Base-by-base conservation (phyloP, 2,113 vertebrate genomes). In the Rhinogobius similis region DNA sequence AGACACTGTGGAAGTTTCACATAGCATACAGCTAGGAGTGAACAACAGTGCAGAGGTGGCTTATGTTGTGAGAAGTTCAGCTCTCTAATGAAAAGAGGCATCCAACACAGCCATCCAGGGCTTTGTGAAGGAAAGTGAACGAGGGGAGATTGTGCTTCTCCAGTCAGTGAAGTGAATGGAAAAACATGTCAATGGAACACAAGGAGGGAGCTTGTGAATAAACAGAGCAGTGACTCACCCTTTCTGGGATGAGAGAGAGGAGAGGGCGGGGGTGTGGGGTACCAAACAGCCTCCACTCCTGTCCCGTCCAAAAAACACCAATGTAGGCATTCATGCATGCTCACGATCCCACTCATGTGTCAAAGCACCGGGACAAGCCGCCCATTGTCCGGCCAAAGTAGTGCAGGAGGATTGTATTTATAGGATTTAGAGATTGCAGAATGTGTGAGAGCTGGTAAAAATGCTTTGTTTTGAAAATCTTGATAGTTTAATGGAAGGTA, bases 161-260 rank as follows among this genome's bases (percentile, higher is more conserved):
- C 50, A 52, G 63, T 32, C 63, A 72, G 58, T 61, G 70, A 67
- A 83, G 73, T 77, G 78, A 78, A 82, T 83, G 90, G 90, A 90
- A 90, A 91, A 91, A 82, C 62, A 66, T 85, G 88, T 82, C 84
- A 88, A 75, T 85, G 89, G 90, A 91, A 89, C 86, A 90, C 84
- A 82, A 82, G 76, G 68, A 87, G 82, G 70, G 77, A 90, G 83
- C 73, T 78, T 77, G 88, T 86, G 84, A 92, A 90, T 89, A 91
- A 91, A 91, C 86, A 90, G 66, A 86, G 68, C 48, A 67, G 77
- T 91, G 91, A 93, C 86, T 92, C 91, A 91, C 82, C 71, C 75
- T 83, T 86, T 87, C 88, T 88, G 82, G 89, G 87, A 86, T 84
- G 87, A 79, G 82, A 79, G 78, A 79, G 84, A 84, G 72, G 59